Conservation (phyloP, 1,140 invertebrate species). For the Protaetia brevitarsis region DNA sequence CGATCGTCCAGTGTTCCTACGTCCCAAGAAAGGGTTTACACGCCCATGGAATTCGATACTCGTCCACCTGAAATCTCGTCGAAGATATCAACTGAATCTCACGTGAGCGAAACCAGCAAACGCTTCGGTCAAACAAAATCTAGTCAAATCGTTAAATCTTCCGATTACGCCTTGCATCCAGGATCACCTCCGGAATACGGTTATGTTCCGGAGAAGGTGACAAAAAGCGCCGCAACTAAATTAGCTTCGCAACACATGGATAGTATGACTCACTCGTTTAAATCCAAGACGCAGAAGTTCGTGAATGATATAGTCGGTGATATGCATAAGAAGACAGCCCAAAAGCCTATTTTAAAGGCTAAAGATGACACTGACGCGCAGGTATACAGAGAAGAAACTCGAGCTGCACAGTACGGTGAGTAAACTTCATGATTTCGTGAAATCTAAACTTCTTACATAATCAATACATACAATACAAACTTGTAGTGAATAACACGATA, state of each 20-base stretch:
- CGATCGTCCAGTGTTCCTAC: conserved; percentile 51
- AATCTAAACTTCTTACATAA: background rate
- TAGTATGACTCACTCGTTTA: conserved; percentile 67
- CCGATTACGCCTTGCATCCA: conserved; percentile 46
- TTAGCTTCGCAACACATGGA: conserved; percentile 61
- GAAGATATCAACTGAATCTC: conserved; percentile 34
- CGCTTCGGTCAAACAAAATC: conserved; percentile 35
- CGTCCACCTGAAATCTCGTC: conserved; percentile 50
- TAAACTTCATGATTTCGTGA: conserved; percentile 22
- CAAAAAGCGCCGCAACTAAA: conserved; percentile 52
- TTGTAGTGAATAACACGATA: too few relatives aligned
- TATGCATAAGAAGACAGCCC: conserved; percentile 51
- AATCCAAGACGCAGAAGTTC: conserved; percentile 68
- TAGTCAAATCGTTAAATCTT: conserved; percentile 34
- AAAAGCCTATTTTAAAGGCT: conserved; percentile 57
- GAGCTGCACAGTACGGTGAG: conserved; percentile 69
- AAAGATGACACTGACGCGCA: conserved; percentile 56
- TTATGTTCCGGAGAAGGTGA: conserved; percentile 51
- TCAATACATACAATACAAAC: too few relatives aligned
- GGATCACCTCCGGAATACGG: conserved; percentile 61
- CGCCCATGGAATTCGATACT: conserved; percentile 62
- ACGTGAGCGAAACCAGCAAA: conserved; percentile 30
- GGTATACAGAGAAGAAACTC: conserved; percentile 67
- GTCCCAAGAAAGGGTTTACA: conserved; percentile 52
- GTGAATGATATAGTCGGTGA: conserved; percentile 63